A percentile compares a stretch with the other conserved stretches of the same genome.
Conservation (phyloP, 2,113 vertebrate genomes). For the Leuciscus idus region DNA sequence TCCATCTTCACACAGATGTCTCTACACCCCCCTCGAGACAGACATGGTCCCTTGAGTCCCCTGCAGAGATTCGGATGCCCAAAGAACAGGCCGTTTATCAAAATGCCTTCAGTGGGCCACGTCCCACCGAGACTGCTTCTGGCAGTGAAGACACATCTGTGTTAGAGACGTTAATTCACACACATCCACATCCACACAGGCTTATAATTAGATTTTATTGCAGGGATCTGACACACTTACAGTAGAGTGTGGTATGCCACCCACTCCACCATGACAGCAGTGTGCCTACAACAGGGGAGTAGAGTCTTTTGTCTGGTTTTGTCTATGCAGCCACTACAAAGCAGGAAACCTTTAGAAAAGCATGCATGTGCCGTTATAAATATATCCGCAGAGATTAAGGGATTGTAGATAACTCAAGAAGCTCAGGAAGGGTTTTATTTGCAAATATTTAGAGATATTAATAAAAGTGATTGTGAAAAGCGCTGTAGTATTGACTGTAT, state of each 20-base stretch:
- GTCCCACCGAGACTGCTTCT: constrained; percentile 42
- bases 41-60: constrained; percentile 32
- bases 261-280: not conserved
- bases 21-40: constrained; percentile 32
- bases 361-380: not conserved
- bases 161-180: constrained; percentile 43
- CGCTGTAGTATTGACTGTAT: not conserved
- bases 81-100: constrained; percentile 50
- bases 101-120: constrained; percentile 39
- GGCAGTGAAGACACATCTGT: constrained; percentile 48
- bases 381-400: constrained; percentile 11
- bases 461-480: constrained; percentile 7
- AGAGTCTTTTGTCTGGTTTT: constrained; percentile 31
- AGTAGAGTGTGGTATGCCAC: constrained; percentile 3
- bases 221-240: constrained; percentile 27
- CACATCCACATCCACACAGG: constrained; percentile 15
- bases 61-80: constrained; percentile 43
- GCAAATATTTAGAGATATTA: not conserved
- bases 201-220: constrained; percentile 43
- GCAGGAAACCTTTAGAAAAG: not conserved
- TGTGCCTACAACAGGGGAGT: not conserved
- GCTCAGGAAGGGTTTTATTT: not conserved
- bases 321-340: constrained; percentile 20
- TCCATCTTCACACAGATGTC: constrained; percentile 35
- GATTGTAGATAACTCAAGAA: not conserved